These are phyloP conservation scores for Tangara arthus DNA, from an alignment of 2,797 vertebrate genomes.

Conservation along the genomic window DNA sequence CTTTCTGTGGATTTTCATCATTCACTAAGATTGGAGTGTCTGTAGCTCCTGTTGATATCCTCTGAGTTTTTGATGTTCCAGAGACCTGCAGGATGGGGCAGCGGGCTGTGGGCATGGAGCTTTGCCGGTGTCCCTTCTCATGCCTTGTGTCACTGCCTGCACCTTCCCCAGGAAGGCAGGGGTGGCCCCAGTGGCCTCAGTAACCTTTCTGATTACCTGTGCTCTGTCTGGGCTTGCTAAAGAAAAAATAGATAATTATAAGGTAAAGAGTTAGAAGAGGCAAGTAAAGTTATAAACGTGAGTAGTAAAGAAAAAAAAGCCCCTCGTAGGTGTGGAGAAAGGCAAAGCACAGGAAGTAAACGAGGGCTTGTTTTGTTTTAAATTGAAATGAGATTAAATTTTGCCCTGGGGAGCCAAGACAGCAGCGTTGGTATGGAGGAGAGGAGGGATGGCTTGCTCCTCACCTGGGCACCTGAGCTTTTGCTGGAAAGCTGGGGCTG, in stretches of 20 bases:
- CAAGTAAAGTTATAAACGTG: slow-evolving; percentile 28
- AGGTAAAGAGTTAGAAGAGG: slow-evolving; percentile 56
- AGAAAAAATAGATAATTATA: slow-evolving; percentile 24
- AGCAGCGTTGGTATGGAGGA: neutral
- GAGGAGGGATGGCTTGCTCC: neutral
- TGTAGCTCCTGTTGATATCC: slow-evolving; percentile 12
- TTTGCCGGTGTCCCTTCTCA: neutral
- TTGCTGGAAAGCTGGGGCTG: neutral
- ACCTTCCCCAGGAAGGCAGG: neutral
- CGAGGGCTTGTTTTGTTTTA: slow-evolving; percentile 45
- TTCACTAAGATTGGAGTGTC: neutral
- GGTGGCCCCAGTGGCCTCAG: neutral
- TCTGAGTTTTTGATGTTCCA: neutral
- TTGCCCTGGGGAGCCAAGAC: slow-evolving; percentile 30
- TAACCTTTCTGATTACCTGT: slow-evolving; percentile 19
- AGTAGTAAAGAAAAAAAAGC: slow-evolving; percentile 29
- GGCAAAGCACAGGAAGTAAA: slow-evolving; percentile 40
- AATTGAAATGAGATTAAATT: slow-evolving; percentile 42
- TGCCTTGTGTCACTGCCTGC: neutral
- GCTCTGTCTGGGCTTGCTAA: slow-evolving; percentile 45
- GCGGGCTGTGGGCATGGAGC: neutral
- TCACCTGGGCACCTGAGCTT: neutral
- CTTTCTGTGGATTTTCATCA: neutral
- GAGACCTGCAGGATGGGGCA: neutral
- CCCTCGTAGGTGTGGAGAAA: neutral